Evolutionary conservation across 2,113 vertebrate species (phyloP), one percentile per base, ranked within the genome.

Genomic region (Protomyctophum bolini): DNA sequence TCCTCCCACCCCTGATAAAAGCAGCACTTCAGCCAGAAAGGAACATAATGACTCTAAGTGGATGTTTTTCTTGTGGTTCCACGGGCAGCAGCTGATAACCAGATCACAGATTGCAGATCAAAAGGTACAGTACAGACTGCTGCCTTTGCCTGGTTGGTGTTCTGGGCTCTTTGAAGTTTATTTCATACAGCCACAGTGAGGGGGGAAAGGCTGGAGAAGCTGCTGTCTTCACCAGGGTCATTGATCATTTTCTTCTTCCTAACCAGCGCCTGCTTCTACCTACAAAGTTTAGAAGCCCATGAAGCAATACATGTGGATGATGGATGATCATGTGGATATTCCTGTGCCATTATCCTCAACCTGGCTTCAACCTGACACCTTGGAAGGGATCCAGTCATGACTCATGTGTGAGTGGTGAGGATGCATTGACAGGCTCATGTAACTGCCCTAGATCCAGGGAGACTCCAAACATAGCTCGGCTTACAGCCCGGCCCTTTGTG

Each of bases 91-190:
- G 75, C 67, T 52, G 76, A 8, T 58, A 80, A 72, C 59, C 82
- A 72, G 56, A 64, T 70, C 58, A 63, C 50, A 69, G 67, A 64
- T 70, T 56, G 60, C 50, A 69, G 67, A 82, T 81, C 63, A 83
- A 72, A 84, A 48, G 12, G 3, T 7, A 60, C 45, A 29, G 70
- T 63, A 4, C 11, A 1, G 47, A 15, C 47, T 52, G 55, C 56
- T 46, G 63, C 33, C 68, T 49, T 65, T 63, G 1, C 57, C 58
- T 21, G 64, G 45, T 75, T 76, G 70, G 28, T 72, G 63, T 72
- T 71, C 46, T 9, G 3, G 66, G 21, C 41, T 10, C 67, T 82
- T 81, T 85, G 74, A 79, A 60, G 83, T 72, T 15, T 14, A 6
- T 49, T 5, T 14, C 15, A 62, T 47, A 58, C 46, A 63, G 48